Evolutionary conservation across 2,888 invertebrate species (phyloP), one percentile per base, ranked within the genome.

Genomic region (Beris chalybata): DNA sequence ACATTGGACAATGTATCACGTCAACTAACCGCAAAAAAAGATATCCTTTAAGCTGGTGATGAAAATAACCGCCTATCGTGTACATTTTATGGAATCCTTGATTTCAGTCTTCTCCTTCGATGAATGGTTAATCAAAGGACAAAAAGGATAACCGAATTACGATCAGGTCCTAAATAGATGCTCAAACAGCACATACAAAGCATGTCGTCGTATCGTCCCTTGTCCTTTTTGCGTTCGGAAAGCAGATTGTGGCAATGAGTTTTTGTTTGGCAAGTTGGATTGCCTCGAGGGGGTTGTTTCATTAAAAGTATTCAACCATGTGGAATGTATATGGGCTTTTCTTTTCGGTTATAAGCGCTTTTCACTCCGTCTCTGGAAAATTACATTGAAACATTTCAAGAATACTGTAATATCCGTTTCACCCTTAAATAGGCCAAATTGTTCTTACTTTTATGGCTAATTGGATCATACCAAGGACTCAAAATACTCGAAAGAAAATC

Each of bases 261-360:
- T 55, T 65, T 47, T 32, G 52, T 47, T 64, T 45, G 22, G 52
- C 47, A 45, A 64, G 47, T 53, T 54, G 43, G 45, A 32, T 13
- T 29, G 38, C 38, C 43, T 22, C 7, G 22, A 22, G 22, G 22
- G 64, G 45, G 43, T 32, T 31, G 55, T 5, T 31, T 65, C 65
- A 65, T 65, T 65, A 65, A 65, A 65, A 65, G 65, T 65, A 48
- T n/a, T 65, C 55, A 65, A 48, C 48, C 65, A 65, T 65, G 65
- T 22, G 65, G 48, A 65, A 56, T n/a, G 47, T 38, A 9, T 38
- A 38, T 54, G 56, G 56, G 54, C 65, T 52, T 55, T 56, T 50
- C 38, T 56, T 45, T 65, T 13, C 56, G 50, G 15, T 50, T 50
- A 50, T 50, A 32, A 15, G 12, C 32, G 22, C 38, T 47, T 38